Base-by-base conservation (phyloP, 1,140 invertebrate genomes). In the Vanessa tameamea region DNA sequence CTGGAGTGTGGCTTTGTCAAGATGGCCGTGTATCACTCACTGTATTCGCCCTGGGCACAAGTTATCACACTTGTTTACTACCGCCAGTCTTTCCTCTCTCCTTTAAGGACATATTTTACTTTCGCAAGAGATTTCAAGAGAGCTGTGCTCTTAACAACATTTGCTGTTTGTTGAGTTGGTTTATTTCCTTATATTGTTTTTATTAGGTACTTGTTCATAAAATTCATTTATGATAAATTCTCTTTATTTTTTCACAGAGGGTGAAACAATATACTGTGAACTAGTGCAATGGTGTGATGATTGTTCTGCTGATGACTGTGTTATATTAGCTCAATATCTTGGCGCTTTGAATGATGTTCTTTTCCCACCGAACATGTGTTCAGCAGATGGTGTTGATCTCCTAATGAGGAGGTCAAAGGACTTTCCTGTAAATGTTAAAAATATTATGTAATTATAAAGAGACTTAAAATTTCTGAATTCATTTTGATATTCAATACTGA, bases 1-100 rank as follows among this genome's bases (percentile, higher is more conserved):
- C 96, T 12, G 96, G 96, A 47, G 95, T 96, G 43, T 96, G 95
- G 95, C 79, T 96, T 2, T 96, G 95, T 88, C 94, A 95, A 67
- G 95, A 95, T 88, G 96, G 95, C 3, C 94, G 94, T 84, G 93
- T 96, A 12, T 94, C 94, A 3, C 83, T 96, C 23, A 93, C 93
- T 78, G 92, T 96, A 16, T 93, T 93, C 75, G 93, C 94, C 48
- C 85, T 96, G 13, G 94, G 94, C 13, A 94, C 93, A 2, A 94
- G 91, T 73, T 93, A 94, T 59, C 94, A 95, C 82, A 96, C 95
- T 3, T 93, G 87, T 51, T 80, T 89, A 72, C 84, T 95, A 43
- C 89, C 93, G 15, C 95, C 95, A 2, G 79, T 91, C 59, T 96
- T 96, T 86, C 96, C 96, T 1, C 82, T 96, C 7, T 77, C 94